Conservation (phyloP, 64 coral and sea anemone species). For the Montipora sp. region DNA sequence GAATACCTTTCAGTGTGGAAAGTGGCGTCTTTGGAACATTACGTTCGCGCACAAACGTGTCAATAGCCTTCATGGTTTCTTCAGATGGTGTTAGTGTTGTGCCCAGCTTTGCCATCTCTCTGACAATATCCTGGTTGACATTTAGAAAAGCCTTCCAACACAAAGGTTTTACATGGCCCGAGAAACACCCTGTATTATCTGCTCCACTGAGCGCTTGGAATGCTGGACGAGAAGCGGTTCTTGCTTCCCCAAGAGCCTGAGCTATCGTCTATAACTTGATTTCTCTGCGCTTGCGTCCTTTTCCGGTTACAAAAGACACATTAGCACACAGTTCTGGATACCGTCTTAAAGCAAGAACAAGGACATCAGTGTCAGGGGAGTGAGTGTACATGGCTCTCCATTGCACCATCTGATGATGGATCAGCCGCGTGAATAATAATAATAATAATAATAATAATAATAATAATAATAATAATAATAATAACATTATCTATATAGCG, state of each 20-base stretch:
- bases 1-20: not conserved
- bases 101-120: not conserved
- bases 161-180: slow-evolving; percentile 15
- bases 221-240: slow-evolving; percentile 38
- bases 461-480: no score
- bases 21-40: slow-evolving; percentile 33
- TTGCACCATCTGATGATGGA: no score
- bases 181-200: slow-evolving; percentile 54
- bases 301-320: slow-evolving; percentile 34
- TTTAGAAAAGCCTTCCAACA: slow-evolving; percentile 65
- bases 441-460: no score
- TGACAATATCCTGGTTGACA: slow-evolving; percentile 25
- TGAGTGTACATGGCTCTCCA: no score
- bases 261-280: slow-evolving; percentile 42
- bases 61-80: slow-evolving; percentile 8
- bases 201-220: not conserved
- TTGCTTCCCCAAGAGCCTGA: slow-evolving; percentile 9
- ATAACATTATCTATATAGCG: no score
- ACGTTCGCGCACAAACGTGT: slow-evolving; percentile 40
- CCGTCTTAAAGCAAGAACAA: not conserved
- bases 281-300: slow-evolving; percentile 27
- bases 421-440: no score
- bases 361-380: no score
- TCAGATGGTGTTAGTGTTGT: not conserved
- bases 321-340: slow-evolving; percentile 44